Evolutionary conservation across 2,888 invertebrate species (phyloP), one percentile per base, ranked within the genome.

Genomic region (Fabriciana adippe): DNA sequence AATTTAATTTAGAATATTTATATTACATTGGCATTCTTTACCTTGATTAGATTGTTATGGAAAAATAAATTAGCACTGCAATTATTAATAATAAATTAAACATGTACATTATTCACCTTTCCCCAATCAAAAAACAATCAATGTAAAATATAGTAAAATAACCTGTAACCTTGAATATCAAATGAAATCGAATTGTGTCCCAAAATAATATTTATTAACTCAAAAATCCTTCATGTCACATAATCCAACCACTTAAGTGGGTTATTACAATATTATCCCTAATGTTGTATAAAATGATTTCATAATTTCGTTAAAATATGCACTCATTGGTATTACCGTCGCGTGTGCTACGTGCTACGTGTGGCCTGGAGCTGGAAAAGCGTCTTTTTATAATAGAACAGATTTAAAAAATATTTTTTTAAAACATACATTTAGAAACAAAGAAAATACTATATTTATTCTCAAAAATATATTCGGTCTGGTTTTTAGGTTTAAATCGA

Each of bases 271-370:
- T n/a, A 47, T 59, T 48, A 59, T 48, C 48, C 59, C 13, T 48
- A 59, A 59, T 59, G 59, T 59, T 15, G 13, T 59, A 59, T 16
- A 48, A 48, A 59, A 31, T 48, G n/a, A 48, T 59, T 59, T 48
- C 16, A 59, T 48, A 59, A 59, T 59, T 48, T 48, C 5, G 26
- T 59, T 59, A 59, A 59, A 31, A 31, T 59, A 59, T 48, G 26
- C 59, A 26, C 48, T 59, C 59, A 48, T 48, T 59, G 48, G 48
- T n/a, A 31, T 26, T 59, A 31, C 26, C 47, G 31, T 48, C 47
- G 26, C 47, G 47, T 48, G 26, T 48, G 13, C 47, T 48, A 59
- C n/a, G 31, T 26, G 53, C 16, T 41, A 55, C 55, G 31, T 55
- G 55, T 35, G 55, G 54, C 26, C 6, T 5, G 6, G 15, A 55